These are phyloP conservation scores for Pangasianodon gigas DNA, from an alignment of 2,113 vertebrate genomes.

Conservation along the genomic window DNA sequence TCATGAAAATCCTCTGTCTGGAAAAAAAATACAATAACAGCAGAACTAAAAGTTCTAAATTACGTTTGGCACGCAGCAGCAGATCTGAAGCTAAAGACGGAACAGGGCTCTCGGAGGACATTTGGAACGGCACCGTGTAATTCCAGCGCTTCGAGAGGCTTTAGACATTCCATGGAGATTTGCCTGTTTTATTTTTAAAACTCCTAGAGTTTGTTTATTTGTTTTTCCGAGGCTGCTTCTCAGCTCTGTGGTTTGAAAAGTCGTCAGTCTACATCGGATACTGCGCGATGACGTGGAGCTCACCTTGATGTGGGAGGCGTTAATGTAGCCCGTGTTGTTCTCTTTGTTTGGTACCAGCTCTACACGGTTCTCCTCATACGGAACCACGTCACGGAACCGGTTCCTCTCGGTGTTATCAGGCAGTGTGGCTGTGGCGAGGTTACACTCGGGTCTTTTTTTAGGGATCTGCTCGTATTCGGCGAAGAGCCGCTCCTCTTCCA, in stretches of 20 bases:
- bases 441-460: slow-evolving; percentile 75
- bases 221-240: not conserved
- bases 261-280: not conserved
- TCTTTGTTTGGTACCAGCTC: slow-evolving; percentile 97
- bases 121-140: not conserved
- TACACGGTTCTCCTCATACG: slow-evolving; percentile 89
- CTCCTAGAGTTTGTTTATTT: not conserved
- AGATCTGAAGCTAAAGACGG: not conserved
- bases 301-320: slow-evolving; percentile 92
- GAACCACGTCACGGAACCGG: slow-evolving; percentile 92
- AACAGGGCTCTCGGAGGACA: not conserved
- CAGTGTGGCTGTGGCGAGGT: slow-evolving; percentile 80
- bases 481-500: slow-evolving; percentile 88
- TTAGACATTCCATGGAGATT: slow-evolving; percentile 1
- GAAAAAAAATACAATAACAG: not conserved
- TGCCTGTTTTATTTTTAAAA: not conserved
- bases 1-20: not conserved
- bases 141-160: not conserved
- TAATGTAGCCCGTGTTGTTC: slow-evolving; percentile 98
- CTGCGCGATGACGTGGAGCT: slow-evolving; percentile 40
- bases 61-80: not conserved
- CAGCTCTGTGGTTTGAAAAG: not conserved
- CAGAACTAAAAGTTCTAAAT: not conserved
- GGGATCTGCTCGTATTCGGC: slow-evolving; percentile 87
- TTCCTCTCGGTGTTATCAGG: slow-evolving; percentile 91